These are phyloP conservation scores for Porphyrio hochstetteri DNA, from an alignment of 2,113 vertebrate species.

Conservation along the genomic window DNA sequence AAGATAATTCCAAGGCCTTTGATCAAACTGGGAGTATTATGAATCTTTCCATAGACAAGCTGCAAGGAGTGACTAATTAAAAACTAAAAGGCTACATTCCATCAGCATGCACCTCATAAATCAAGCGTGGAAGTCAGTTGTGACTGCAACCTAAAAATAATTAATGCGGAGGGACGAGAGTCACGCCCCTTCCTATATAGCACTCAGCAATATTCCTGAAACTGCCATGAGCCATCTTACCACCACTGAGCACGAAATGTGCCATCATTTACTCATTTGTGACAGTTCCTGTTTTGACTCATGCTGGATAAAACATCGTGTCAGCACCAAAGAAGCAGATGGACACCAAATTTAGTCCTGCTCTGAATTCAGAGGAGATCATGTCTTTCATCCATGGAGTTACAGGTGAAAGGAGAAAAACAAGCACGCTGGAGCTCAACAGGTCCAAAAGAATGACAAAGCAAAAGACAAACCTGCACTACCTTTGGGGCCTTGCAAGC, in stretches of 20 bases:
- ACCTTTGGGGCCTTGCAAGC: background rate
- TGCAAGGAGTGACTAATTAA: background rate
- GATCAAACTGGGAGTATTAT: background rate
- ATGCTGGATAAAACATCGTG: fast-evolving
- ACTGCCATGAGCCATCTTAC: background rate
- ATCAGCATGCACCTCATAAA: background rate
- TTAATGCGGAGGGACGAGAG: background rate
- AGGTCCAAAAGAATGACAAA: background rate
- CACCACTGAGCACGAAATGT: background rate
- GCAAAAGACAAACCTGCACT: background rate
- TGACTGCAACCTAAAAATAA: background rate
- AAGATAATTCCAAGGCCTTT: background rate
- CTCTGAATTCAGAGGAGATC: background rate
- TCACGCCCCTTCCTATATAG: background rate
- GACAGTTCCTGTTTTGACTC: background rate
- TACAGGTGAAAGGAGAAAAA: background rate
- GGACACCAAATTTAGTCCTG: background rate
- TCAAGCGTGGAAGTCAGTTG: background rate
- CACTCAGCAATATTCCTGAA: background rate
- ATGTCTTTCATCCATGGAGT: background rate
- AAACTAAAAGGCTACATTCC: background rate
- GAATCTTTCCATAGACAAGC: background rate
- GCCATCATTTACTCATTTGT: background rate
- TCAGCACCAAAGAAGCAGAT: background rate
- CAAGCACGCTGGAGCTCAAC: fast-evolving